phyloP scores from a whole-genome alignment of 1,140 invertebrate species.

The Diabrotica virgifera region DNA sequence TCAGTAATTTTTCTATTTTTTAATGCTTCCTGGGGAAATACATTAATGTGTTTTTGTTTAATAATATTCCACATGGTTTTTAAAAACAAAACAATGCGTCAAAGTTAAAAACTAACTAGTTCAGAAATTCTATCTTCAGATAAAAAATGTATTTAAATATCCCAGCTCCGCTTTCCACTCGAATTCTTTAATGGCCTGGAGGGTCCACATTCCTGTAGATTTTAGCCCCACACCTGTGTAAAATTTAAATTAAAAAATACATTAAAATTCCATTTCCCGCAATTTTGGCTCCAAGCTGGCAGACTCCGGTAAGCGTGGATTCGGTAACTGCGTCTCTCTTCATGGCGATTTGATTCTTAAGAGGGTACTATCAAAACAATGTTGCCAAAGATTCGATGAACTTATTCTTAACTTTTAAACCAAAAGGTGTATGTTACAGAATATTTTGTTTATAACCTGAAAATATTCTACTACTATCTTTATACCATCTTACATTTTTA shows the following conservation, averaged over 20 bases:
- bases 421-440: too few relatives aligned
- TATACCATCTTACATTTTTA: too few relatives aligned
- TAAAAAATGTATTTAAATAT: neutral
- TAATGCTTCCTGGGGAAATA: too few relatives aligned
- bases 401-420: too few relatives aligned
- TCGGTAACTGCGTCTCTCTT: neutral
- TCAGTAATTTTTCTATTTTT: too few relatives aligned
- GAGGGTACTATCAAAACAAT: neutral
- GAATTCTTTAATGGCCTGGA: neutral
- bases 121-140: neutral
- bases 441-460: too few relatives aligned
- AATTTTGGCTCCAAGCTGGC: conserved; percentile 10
- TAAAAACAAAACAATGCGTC: too few relatives aligned
- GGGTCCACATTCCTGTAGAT: conserved; percentile 3
- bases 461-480: too few relatives aligned
- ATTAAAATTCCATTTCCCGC: conserved; percentile 12
- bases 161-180: neutral
- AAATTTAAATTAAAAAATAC: conserved; percentile 13
- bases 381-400: neutral
- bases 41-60: too few relatives aligned
- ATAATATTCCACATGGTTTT: too few relatives aligned
- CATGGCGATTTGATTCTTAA: conserved; percentile 2
- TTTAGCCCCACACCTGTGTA: conserved; percentile 1
- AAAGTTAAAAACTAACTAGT: neutral
- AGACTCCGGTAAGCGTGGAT: conserved; percentile 3